Base-by-base conservation (phyloP, 2,113 vertebrate species). In the Trogon melanurus region DNA sequence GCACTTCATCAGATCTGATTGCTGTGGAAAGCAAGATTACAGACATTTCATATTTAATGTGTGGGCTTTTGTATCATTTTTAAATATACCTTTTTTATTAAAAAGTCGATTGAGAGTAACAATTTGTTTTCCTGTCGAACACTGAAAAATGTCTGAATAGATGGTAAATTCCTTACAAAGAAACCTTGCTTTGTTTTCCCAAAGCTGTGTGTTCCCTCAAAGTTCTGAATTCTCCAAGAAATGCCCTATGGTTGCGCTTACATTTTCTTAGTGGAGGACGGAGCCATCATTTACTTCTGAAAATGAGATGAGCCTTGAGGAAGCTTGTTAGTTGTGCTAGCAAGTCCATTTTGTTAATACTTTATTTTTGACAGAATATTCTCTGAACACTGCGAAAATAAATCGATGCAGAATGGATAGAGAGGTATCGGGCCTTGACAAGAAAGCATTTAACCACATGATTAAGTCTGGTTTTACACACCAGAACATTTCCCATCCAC, bases 1-100 rank as follows among this genome's bases (percentile, higher is more conserved):
- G 72, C 79, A 86, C 45, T 95, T 96, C 38, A 88, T 86, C 19
- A 16, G 56, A 81, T 75, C 69, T 81, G 69, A 88, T 67, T 96
- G 72, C 83, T 10, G 61, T 44, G 69, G 61, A 81, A 96, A 84
- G 45, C 53, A 81, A 89, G 72, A 81, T 91, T 86, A 61, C 51
- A 75, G 88, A 69, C 29, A 17, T 86, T 92, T 92, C 30, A 29
- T 79, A 75, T 79, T 86, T 72, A 79, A 54, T n/a, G 45, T 38
- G 20, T 10, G 87, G 78, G 32, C 25, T 72, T 93, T 36, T 90
- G 30, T 88, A 71, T 57, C 1, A 41, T 34, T 94, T 89, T 64
- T 18, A 66, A 91, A 56, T 58, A 27, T 25, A 44, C 5, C 7
- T 78, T 57, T 83, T 53, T 70, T 34, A 58, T 66, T 8, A 78